Evolutionary conservation across 2,888 invertebrate species (phyloP).

Genomic region (Sesamia inferens): DNA sequence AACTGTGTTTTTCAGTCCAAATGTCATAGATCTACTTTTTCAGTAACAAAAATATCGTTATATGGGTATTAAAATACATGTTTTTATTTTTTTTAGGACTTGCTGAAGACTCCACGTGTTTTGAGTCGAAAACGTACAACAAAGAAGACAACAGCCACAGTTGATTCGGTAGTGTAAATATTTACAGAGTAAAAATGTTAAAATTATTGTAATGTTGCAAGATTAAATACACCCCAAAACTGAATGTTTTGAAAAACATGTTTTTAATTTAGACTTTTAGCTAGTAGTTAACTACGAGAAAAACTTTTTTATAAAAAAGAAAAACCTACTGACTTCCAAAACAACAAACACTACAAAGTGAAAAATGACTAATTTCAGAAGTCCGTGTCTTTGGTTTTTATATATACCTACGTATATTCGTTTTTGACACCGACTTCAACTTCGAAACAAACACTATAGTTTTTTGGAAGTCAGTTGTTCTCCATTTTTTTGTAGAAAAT

Average conservation of each 20-base stretch:
- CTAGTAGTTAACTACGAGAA: background rate
- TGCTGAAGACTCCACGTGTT: constrained; percentile 68
- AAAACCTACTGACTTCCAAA: too few relatives aligned
- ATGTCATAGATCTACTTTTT: background rate
- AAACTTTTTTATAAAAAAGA: background rate
- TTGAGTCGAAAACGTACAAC: constrained; percentile 37
- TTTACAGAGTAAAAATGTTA: background rate
- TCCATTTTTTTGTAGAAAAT: too few relatives aligned
- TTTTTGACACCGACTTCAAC: too few relatives aligned
- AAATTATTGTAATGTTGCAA: background rate
- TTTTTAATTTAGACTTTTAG: background rate
- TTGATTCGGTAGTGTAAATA: constrained; percentile 38
- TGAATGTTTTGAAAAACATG: constrained; percentile 18
- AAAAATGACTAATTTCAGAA: too few relatives aligned
- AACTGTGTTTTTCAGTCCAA: background rate
- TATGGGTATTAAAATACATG: too few relatives aligned
- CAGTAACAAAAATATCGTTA: rapidly evolving
- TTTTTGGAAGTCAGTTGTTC: too few relatives aligned
- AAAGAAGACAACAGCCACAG: constrained; percentile 26
- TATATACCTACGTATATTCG: too few relatives aligned
- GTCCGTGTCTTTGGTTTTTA: too few relatives aligned
- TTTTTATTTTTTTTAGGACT: constrained; percentile 68
- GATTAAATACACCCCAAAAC: constrained; percentile 1
- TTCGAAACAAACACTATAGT: too few relatives aligned
- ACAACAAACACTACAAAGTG: too few relatives aligned